A percentile compares a stretch with the other conserved stretches of the same genome.
Conservation (phyloP, 2,797 vertebrate genomes). For the Squalus acanthias region DNA sequence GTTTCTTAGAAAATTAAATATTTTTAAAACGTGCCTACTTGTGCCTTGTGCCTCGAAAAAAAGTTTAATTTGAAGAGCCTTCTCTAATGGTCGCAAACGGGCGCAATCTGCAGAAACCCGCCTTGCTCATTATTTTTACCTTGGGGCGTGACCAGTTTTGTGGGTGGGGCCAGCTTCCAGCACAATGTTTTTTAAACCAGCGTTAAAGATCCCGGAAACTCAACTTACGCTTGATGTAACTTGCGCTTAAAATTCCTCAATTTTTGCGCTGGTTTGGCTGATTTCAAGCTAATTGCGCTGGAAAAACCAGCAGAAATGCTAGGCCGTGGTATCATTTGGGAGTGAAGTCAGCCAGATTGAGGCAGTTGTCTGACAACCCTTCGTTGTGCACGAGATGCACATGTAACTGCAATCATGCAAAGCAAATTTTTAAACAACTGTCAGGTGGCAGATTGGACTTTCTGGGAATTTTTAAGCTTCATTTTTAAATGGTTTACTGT, state of each 20-base stretch:
- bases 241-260: not conserved
- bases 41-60: not conserved
- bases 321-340: not conserved
- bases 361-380: not conserved
- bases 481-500: not conserved
- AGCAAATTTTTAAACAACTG: not conserved
- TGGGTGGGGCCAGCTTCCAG: too few species aligned
- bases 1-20: not conserved
- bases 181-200: not conserved
- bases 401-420: not conserved
- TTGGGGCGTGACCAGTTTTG: not conserved
- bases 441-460: not conserved
- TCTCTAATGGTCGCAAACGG: too few species aligned
- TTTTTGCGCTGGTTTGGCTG: not conserved
- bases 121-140: not conserved
- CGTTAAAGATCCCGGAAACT: not conserved
- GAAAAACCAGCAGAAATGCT: not conserved
- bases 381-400: not conserved
- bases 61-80: not conserved
- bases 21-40: not conserved
- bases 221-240: not conserved
- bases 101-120: not conserved
- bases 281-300: not conserved
- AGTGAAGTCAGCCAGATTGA: not conserved
- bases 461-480: not conserved